Base-by-base conservation (phyloP, 2,888 invertebrate species). In the Chironomus tentans region DNA sequence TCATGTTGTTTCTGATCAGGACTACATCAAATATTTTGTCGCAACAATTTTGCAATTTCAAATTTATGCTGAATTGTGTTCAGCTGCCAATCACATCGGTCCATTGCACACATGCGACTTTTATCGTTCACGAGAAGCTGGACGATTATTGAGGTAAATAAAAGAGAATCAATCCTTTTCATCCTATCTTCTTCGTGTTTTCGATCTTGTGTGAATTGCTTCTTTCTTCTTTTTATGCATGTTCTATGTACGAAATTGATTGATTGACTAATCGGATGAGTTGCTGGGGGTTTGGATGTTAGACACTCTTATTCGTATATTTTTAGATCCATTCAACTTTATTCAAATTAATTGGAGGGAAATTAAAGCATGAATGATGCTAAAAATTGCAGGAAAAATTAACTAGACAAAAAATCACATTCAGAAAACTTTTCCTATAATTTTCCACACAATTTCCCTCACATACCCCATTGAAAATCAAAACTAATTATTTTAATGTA, bases 11-110 rank as follows among this genome's bases (percentile, higher is more conserved):
- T 90, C 91, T 3, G 92, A 94, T 82, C 86, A 89, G 83, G 87
- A 88, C 77, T 89, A 87, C 82, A 86, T 87, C 79, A 91, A 93
- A 81, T 95, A 95, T 82, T 95, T 94, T 82, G 88, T 95, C 2
- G 91, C 92, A 0, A 88, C 91, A 18, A 85, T 95, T 4, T 83
- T 95, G 76, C 93, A 95, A 85, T 95, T 95, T 85, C 95, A 95
- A 85, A 87, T 95, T 72, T 92, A 91, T 81, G 89, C 92, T 79
- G 89, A 91, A 56, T 84, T 95, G 77, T 95, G 95, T 81, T 82
- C 85, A 1, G 91, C 88, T 2, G 87, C 93, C 0, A 91, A 91
- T 0, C 91, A 93, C 79, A 81, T 83, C 0, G 91, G 90, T 0
- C 91, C 92, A 13, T 84, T 95, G 72, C 91, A 95, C 80, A 89